Evolutionary conservation across 1,140 invertebrate species (phyloP).

Genomic region (Gonioctena quinquepunctata): DNA sequence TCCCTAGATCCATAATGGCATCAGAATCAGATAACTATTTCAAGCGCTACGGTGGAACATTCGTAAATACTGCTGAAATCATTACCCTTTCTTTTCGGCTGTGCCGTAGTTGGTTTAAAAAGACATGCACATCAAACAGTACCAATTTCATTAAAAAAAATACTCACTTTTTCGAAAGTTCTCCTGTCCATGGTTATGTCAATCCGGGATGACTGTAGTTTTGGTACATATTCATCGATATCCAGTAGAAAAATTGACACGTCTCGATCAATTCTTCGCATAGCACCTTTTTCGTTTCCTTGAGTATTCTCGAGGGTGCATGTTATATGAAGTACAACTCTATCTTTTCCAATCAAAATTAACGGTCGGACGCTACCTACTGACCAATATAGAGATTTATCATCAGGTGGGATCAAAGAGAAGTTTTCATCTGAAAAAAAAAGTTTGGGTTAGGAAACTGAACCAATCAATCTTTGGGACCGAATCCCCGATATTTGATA

Average conservation of each 20-base stretch:
- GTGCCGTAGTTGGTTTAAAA: too few relatives aligned
- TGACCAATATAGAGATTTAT: not conserved
- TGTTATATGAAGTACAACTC: not conserved
- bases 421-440: not conserved
- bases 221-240: slow-evolving; percentile 31
- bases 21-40: too few relatives aligned
- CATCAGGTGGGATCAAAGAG: not conserved
- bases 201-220: slow-evolving; percentile 17
- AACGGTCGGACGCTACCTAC: not conserved
- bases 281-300: slow-evolving; percentile 19
- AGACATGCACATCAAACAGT: too few relatives aligned
- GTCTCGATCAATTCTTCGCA: slow-evolving; percentile 15
- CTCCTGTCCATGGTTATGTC: slow-evolving; percentile 12
- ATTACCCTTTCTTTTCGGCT: too few relatives aligned
- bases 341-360: not conserved
- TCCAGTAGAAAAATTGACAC: slow-evolving; percentile 24
- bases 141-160: too few relatives aligned
- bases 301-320: slow-evolving; percentile 11
- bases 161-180: not conserved
- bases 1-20: too few relatives aligned
- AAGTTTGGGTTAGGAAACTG: too few relatives aligned
- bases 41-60: too few relatives aligned
- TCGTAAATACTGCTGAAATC: too few relatives aligned
- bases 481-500: too few relatives aligned
- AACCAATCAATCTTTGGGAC: too few relatives aligned